Evolutionary conservation across 2,113 vertebrate genomes (phyloP), one percentile per base, ranked within the genome.

Genomic region (Neolamprologus brichardi): DNA sequence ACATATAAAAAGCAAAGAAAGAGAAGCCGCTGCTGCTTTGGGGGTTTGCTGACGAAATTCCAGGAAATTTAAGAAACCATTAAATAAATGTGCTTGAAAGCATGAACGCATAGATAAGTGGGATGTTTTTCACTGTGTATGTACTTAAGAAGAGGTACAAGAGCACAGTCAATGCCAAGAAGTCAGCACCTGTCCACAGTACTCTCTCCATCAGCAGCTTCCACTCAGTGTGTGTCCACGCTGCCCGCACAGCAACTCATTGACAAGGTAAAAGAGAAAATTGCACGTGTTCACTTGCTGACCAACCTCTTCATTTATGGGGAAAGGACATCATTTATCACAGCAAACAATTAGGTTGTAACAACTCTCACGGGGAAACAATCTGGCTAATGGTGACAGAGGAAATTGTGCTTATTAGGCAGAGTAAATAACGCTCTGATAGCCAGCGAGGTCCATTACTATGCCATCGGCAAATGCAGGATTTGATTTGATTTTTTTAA

Each of bases 301-400:
- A 95, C 60, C 58, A 91, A 90, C 83, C 58, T 89, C 92, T 79
- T 86, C 62, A 86, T 87, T 92, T 85, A 75, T 20, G 75, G 85
- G 84, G 70, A 81, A 86, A 39, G 85, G 87, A 91, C 60, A 23
- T 39, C 39, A 89, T 95, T 93, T 75, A 91, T 96, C 92, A 94
- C 17, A 20, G 82, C 34, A 84, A 93, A 93, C 89, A 92, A 94
- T 93, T 92, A 89, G 60, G 86, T 39, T 41, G 28, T 83, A 93
- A 93, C 86, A 80, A 89, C 91, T 90, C 90, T 82, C 81, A 5
- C 13, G 81, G 84, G 86, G 80, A 85, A 92, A 88, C 37, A 11
- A 88, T 92, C 92, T 83, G 78, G 88, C 80, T 91, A 91, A 93
- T 91, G 84, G 83, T 82, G 86, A 90, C 83, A 34, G 82, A 82